Conservation (phyloP, 1,140 invertebrate genomes). For the Oncopeltus fasciatus region DNA sequence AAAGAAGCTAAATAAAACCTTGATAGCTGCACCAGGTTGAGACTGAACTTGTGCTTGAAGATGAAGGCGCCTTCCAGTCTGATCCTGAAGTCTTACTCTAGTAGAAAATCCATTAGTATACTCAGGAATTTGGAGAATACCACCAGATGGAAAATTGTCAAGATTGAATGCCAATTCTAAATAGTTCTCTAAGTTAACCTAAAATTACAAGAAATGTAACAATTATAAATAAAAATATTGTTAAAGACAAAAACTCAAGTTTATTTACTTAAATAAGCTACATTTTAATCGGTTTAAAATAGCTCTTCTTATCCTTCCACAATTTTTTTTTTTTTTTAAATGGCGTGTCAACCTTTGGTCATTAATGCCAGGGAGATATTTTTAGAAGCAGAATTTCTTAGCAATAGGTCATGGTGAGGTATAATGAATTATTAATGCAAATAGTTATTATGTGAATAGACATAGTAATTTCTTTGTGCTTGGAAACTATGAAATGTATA, state of each 20-base stretch:
- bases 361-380: no score
- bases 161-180: conserved; percentile 58
- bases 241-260: neutral
- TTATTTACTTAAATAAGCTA: no score
- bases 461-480: no score
- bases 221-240: neutral
- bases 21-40: conserved; percentile 38
- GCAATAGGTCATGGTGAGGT: no score
- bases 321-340: no score
- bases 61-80: conserved; percentile 51
- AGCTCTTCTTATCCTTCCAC: no score
- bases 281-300: no score
- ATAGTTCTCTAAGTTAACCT: conserved; percentile 53
- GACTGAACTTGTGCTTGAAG: conserved; percentile 46
- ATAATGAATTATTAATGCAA: no score
- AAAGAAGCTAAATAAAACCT: conserved; percentile 28
- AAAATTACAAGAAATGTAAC: conserved; percentile 11
- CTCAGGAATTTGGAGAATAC: conserved; percentile 36
- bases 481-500: no score
- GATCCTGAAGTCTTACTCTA: conserved; percentile 51
- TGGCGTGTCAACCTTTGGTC: no score
- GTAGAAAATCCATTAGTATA: conserved; percentile 34
- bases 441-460: no score
- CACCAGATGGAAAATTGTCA: conserved; percentile 66
- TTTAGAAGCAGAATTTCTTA: no score